These are phyloP conservation scores for Percopsis omiscomaycus DNA, from an alignment of 2,797 vertebrate species.

Conservation along the genomic window DNA sequence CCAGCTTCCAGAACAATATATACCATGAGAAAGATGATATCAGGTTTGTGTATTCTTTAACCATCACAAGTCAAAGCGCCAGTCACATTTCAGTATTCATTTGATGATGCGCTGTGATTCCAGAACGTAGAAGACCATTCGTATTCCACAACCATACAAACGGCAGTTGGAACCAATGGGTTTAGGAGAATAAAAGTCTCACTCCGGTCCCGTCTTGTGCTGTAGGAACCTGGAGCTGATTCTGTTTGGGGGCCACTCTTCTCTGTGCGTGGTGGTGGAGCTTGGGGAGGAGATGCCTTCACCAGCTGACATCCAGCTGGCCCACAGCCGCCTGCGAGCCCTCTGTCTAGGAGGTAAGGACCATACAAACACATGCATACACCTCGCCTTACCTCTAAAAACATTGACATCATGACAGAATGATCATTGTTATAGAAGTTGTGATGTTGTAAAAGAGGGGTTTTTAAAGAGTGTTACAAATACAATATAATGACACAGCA, in stretches of 20 bases:
- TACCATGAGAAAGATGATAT: conserved; percentile 90
- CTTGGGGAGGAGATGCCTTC: conserved; percentile 82
- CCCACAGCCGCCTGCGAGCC: conserved; percentile 83
- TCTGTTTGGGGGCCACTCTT: conserved; percentile 85
- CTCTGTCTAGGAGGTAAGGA: conserved; percentile 86
- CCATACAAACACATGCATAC: background rate
- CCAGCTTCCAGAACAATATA: conserved; percentile 87
- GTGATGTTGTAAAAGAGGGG: no score
- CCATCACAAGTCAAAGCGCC: conserved; percentile 8
- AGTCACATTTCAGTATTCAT: background rate
- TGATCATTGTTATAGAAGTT: no score
- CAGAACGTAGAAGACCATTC: no score
- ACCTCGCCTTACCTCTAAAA: no score
- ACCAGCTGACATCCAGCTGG: conserved; percentile 84
- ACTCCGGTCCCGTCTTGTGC: conserved; percentile 7
- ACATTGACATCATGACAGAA: no score
- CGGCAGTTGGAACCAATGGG: no score
- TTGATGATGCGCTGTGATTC: no score
- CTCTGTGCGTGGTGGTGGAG: conserved; percentile 86
- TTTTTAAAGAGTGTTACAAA: no score
- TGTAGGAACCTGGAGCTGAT: conserved; percentile 86
- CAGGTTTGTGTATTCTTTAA: conserved; percentile 73
- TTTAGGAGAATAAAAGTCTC: background rate
- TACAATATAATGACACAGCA: no score
- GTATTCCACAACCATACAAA: no score